Conservation (phyloP, 2,888 invertebrate genomes). For the Scaeva pyrastri region DNA sequence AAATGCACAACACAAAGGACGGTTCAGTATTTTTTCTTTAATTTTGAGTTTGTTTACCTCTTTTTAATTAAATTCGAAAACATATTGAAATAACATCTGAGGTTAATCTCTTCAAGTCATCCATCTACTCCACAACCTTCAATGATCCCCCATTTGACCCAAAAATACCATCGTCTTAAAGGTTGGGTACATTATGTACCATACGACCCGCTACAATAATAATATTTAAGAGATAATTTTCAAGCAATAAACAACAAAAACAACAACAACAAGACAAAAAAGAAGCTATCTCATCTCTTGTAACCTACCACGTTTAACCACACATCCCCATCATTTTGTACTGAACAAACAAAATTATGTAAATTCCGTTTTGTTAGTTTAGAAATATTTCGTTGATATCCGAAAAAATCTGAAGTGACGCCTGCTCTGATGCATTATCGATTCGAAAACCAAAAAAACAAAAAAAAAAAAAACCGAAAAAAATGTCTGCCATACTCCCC, state of each 20-base stretch:
- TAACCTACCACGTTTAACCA: slow-evolving; percentile 45
- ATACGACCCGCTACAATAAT: slow-evolving; percentile 16
- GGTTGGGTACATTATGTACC: neutral
- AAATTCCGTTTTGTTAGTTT: slow-evolving; percentile 44
- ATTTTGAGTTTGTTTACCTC: neutral
- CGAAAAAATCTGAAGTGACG: slow-evolving; percentile 71
- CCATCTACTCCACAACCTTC: slow-evolving; percentile 15
- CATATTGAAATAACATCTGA: slow-evolving; percentile 30
- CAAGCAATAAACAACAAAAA: neutral
- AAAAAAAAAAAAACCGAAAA: slow-evolving; percentile 15
- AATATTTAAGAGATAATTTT: slow-evolving; percentile 52
- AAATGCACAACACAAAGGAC: neutral
- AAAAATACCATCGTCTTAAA: slow-evolving; percentile 11
- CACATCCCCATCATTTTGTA: slow-evolving; percentile 36
- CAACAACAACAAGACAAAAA: neutral
- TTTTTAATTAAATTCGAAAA: slow-evolving; percentile 38
- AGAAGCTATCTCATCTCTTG: slow-evolving; percentile 49
- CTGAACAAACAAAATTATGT: slow-evolving; percentile 71
- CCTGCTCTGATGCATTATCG: slow-evolving; percentile 72
- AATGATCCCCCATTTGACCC: slow-evolving; percentile 25
- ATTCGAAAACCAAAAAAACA: slow-evolving; percentile 34
- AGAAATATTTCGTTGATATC: slow-evolving; percentile 55
- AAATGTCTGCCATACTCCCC: slow-evolving; percentile 44
- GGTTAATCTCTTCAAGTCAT: slow-evolving; percentile 39
- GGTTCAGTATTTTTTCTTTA: neutral